Base-by-base conservation (phyloP, 1,140 invertebrate species). In the Matsumurasca onukii region DNA sequence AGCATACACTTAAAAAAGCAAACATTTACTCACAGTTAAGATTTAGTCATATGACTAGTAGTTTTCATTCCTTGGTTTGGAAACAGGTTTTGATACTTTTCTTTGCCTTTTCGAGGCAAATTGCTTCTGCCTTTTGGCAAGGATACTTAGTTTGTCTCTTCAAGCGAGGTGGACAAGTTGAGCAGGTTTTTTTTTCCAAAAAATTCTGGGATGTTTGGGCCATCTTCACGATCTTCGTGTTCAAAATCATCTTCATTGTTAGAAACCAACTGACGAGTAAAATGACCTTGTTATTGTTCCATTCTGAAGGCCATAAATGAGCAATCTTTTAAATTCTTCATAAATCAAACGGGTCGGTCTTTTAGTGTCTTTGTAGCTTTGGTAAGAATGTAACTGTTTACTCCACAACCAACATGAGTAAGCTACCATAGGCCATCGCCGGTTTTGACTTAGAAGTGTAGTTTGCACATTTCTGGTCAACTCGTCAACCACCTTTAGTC, bases 401-500 rank as follows among this genome's bases (percentile, higher is more conserved):
- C 51, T 13, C 51, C 51, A 55, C 51, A 20, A 13, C 51, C 20
- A 24, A 61, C 27, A 20, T 61, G 22, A 61, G 30, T 29, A 61
- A 61, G 57, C 30, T 29, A 30, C 57, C 20, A 61, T 25, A 9
- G 57, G 20, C 57, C 57, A 61, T 3, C 27, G 20, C 27, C 57
- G 27, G 20, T 22, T 61, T 30, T 61, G 12, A 9, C 9, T 29
- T 61, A 5, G 57, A 9, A 12, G 57, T 61, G 20, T 61, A 61
- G n/a, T 15, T 65, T 24, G 63, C 31, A 48, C 31, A 65, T 25
- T 65, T 65, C 17, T 51, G 45, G 27, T 66, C 65, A 3, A 66
- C 2, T 24, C 25, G 52, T 66, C 45, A 51, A 66, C 65, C 65
- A 39, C 65, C 65, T 24, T 64, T 64, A 2, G 62, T 64, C 3